These are phyloP conservation scores for Dynastes maya DNA, from an alignment of 2,888 invertebrate species.

Conservation along the genomic window DNA sequence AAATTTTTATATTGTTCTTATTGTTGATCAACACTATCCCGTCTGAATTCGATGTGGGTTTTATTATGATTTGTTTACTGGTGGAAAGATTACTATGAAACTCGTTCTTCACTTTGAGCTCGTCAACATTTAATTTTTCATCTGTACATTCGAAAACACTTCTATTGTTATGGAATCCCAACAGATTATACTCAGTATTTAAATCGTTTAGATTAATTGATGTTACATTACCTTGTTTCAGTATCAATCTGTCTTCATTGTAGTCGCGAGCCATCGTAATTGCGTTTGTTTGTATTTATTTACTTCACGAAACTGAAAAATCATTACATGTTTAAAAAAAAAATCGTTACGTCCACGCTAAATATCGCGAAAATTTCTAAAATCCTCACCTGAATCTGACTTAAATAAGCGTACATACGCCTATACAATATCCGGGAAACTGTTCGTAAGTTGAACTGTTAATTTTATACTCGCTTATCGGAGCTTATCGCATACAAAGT, in stretches of 20 bases:
- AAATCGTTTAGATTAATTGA: conserved; percentile 40
- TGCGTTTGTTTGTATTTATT: not conserved
- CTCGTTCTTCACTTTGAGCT: not conserved
- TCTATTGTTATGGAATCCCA: conserved; percentile 39
- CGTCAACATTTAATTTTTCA: conserved; percentile 6
- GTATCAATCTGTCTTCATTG: not conserved
- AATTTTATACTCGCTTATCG: not conserved
- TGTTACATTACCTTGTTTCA: conserved; percentile 42
- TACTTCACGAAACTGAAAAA: not conserved
- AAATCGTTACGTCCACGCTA: not conserved
- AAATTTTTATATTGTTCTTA: conserved; percentile 25
- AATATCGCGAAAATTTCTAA: not conserved
- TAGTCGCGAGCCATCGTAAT: conserved; percentile 34
- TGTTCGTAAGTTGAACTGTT: not conserved
- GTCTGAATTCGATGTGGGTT: conserved; percentile 10
- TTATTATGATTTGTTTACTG: conserved; percentile 27
- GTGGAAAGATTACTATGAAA: not conserved
- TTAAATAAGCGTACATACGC: not conserved
- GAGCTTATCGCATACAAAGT: not conserved
- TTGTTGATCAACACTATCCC: conserved; percentile 33
- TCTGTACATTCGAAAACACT: conserved; percentile 42
- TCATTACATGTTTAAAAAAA: not conserved
- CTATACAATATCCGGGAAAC: not conserved
- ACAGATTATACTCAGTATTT: conserved; percentile 42
- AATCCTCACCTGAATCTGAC: conserved; percentile 11